Conservation (phyloP, 1,140 invertebrate genomes). For the Lordiphosa clarofinis region DNA sequence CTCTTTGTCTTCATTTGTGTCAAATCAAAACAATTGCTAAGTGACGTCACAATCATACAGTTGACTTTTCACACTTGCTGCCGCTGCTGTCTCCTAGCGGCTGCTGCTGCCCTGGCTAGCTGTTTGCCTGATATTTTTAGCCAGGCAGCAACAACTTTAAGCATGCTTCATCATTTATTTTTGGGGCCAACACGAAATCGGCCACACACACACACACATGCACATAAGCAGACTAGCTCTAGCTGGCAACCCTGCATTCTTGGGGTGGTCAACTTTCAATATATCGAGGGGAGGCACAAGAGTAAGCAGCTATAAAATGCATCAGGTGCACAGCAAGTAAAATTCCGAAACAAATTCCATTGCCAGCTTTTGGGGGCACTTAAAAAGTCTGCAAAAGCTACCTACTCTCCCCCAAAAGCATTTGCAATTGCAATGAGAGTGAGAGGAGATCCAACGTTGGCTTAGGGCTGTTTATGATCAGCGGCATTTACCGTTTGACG, state of each 20-base stretch:
- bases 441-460: too few species aligned
- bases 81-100: background rate
- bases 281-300: too few species aligned
- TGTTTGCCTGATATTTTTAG: conserved; percentile 49
- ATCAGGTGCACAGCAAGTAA: too few species aligned
- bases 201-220: conserved; percentile 6
- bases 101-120: background rate
- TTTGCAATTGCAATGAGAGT: too few species aligned
- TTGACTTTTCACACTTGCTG: conserved; percentile 23
- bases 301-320: too few species aligned
- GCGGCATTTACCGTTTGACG: conserved; percentile 29
- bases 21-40: conserved; percentile 31
- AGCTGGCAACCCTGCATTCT: conserved; percentile 18
- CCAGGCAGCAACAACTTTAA: conserved; percentile 42
- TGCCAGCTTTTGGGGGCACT: too few species aligned
- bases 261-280: too few species aligned
- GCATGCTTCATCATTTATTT: conserved; percentile 69
- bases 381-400: too few species aligned
- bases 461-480: too few species aligned
- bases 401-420: too few species aligned
- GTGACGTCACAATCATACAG: conserved; percentile 40
- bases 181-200: conserved; percentile 49
- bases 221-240: conserved; percentile 1
- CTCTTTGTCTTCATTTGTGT: background rate
- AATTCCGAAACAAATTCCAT: too few species aligned